phyloP scores from a whole-genome alignment of 1,140 invertebrate genomes.

The Anthonomus grandis region DNA sequence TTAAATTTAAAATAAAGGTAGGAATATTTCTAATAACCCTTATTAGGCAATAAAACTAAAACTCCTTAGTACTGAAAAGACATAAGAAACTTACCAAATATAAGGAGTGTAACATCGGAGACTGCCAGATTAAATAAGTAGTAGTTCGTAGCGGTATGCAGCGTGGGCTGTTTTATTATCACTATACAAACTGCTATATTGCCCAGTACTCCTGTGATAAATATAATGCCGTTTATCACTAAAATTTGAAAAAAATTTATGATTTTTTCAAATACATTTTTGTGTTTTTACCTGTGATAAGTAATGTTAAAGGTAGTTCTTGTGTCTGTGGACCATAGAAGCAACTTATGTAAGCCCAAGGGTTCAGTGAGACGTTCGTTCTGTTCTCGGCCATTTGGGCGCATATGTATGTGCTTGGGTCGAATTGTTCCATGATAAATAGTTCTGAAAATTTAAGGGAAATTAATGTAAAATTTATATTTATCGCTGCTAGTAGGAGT shows the following conservation, averaged over 20 bases:
- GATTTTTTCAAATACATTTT: background rate
- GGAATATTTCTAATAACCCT: too few species aligned
- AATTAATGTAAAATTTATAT: too few species aligned
- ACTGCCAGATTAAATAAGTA: conserved; percentile 87
- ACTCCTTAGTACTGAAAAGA: too few species aligned
- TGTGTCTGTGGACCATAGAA: conserved; percentile 29
- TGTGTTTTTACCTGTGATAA: conserved; percentile 16
- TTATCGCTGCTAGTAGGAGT: too few species aligned
- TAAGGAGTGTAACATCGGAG: conserved; percentile 70
- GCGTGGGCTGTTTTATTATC: conserved; percentile 74
- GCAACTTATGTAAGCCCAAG: conserved; percentile 25
- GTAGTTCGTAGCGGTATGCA: conserved; percentile 88
- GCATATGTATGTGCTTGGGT: background rate
- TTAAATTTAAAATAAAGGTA: too few species aligned
- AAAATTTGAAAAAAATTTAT: conserved; percentile 51
- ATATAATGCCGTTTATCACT: conserved; percentile 73
- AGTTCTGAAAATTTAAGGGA: background rate
- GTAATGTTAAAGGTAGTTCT: conserved; percentile 18
- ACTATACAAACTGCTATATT: conserved; percentile 88
- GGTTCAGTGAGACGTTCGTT: conserved; percentile 14
- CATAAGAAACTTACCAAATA: conserved; percentile 61
- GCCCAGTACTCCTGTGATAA: conserved; percentile 81
- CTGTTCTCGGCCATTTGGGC: conserved; percentile 8
- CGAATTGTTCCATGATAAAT: background rate
- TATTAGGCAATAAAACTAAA: too few species aligned